Evolutionary conservation across 2,797 vertebrate genomes (phyloP).

Genomic region (Rachycentron canadum): DNA sequence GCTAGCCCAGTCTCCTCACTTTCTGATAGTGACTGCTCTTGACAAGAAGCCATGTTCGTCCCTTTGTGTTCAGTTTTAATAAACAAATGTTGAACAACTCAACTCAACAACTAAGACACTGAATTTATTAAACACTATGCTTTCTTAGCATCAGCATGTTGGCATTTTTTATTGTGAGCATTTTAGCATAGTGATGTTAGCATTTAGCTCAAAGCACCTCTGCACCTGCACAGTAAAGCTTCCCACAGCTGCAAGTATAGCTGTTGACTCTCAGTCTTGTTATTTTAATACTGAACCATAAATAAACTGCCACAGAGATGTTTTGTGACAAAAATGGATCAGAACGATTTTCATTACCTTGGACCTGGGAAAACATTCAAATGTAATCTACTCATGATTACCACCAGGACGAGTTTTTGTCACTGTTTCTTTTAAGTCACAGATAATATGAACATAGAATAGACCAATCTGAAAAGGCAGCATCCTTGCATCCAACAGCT

Average conservation of each 20-base stretch:
- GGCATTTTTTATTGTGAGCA: too few relatives aligned
- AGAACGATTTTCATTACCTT: background rate
- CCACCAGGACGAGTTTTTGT: slow-evolving; percentile 22
- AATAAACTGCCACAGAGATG: background rate
- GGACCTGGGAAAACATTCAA: slow-evolving; percentile 16
- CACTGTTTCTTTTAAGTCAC: slow-evolving; percentile 13
- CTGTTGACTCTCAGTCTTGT: background rate
- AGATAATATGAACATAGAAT: slow-evolving; percentile 20
- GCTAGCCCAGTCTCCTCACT: too few relatives aligned
- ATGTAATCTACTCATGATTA: slow-evolving; percentile 29
- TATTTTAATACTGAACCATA: background rate
- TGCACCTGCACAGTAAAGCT: too few relatives aligned
- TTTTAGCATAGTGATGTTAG: too few relatives aligned
- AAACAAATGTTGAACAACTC: background rate
- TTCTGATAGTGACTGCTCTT: too few relatives aligned
- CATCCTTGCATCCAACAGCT: slow-evolving; percentile 18
- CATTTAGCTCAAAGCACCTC: too few relatives aligned
- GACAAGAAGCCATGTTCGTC: too few relatives aligned
- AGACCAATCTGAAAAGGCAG: slow-evolving; percentile 23
- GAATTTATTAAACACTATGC: background rate
- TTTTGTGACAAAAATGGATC: slow-evolving; percentile 13
- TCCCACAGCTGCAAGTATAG: background rate
- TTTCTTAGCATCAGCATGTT: too few relatives aligned
- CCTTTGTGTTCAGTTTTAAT: background rate
- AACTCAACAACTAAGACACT: background rate